These are phyloP conservation scores for Cranoglanis bouderius DNA, from an alignment of 2,113 vertebrate species.

Conservation along the genomic window DNA sequence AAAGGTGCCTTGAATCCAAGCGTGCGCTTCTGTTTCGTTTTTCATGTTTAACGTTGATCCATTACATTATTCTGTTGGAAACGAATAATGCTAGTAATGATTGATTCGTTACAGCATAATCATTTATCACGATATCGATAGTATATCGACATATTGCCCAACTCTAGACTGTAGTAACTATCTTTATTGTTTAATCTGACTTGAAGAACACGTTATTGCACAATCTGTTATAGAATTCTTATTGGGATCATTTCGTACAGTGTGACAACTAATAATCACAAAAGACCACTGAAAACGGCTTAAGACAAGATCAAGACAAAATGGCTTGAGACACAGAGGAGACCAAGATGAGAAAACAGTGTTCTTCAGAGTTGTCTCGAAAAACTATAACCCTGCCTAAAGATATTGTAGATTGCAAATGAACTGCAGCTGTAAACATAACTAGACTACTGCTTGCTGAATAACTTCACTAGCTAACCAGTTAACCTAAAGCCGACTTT, in stretches of 20 bases:
- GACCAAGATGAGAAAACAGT: background rate
- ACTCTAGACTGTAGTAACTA: background rate
- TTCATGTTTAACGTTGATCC: too few species aligned
- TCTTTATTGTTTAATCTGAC: background rate
- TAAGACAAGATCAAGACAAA: background rate
- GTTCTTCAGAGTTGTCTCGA: background rate
- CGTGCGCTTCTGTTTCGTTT: too few species aligned
- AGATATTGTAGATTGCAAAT: background rate
- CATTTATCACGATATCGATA: too few species aligned
- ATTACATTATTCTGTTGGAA: too few species aligned
- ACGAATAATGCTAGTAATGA: too few species aligned
- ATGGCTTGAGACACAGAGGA: background rate
- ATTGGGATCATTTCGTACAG: background rate
- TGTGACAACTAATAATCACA: background rate
- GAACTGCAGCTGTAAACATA: background rate
- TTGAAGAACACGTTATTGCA: background rate
- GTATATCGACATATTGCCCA: too few species aligned
- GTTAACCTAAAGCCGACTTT: background rate
- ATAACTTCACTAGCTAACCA: background rate
- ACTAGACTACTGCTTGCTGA: background rate
- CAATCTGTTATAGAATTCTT: background rate
- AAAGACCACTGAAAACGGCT: background rate
- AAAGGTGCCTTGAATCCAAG: too few species aligned
- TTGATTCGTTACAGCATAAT: too few species aligned
- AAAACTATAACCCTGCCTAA: background rate